phyloP scores from a whole-genome alignment of 2,797 vertebrate genomes.

The Micromesistius poutassou region DNA sequence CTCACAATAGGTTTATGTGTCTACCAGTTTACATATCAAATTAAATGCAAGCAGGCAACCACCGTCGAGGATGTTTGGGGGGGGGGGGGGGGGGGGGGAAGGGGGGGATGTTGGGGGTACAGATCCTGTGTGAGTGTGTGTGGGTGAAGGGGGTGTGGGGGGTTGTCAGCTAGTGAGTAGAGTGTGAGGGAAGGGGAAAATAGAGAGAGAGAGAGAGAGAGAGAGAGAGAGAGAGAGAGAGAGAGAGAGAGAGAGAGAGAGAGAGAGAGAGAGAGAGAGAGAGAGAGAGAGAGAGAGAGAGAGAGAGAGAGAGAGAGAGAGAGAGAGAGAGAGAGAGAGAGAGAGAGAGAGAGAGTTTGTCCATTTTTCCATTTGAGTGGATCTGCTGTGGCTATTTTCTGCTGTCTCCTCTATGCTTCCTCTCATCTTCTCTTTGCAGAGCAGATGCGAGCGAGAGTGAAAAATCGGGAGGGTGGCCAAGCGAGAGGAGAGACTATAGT shows the following conservation, averaged over 20 bases:
- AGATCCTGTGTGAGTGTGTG: too few relatives aligned
- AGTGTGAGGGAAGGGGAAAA: conserved; percentile 25
- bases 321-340: not conserved
- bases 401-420: conserved; percentile 26
- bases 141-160: too few relatives aligned
- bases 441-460: too few relatives aligned
- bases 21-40: too few relatives aligned
- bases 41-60: too few relatives aligned
- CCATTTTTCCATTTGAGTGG: conserved; percentile 52
- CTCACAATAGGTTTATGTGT: too few relatives aligned
- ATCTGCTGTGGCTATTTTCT: conserved; percentile 46
- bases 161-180: too few relatives aligned
- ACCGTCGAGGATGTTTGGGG: too few relatives aligned
- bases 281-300: conserved; percentile 2
- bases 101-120: too few relatives aligned
- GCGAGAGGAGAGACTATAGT: too few relatives aligned
- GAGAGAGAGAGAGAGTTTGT: conserved; percentile 26
- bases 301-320: conserved; percentile 2
- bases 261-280: conserved; percentile 11
- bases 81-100: too few relatives aligned
- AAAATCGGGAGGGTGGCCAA: too few relatives aligned
- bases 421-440: conserved; percentile 15
- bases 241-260: not conserved
- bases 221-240: conserved; percentile 13
- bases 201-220: conserved; percentile 11